Percentiles rank a stretch among this genome's conserved stretches.
phyloP scores from a whole-genome alignment of 2,113 vertebrate genomes.

The Ariopsis seemanni region DNA sequence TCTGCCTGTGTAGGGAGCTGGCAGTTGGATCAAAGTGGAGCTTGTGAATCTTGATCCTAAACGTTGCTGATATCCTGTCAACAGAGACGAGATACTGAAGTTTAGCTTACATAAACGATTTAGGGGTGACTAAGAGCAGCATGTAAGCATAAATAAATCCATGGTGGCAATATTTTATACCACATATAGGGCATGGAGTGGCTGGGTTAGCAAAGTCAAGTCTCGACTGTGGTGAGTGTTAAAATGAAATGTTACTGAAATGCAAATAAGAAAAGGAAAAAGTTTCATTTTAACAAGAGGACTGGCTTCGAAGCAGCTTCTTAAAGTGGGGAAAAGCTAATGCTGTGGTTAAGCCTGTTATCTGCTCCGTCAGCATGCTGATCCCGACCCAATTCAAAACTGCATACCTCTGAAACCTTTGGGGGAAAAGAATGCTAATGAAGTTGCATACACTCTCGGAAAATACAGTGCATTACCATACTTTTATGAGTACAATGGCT shows the following conservation, averaged over 20 bases:
- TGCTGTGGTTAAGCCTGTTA: slow-evolving; percentile 37
- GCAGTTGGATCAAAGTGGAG: slow-evolving; percentile 67
- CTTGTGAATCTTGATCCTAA: slow-evolving; percentile 65
- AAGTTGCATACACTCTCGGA: not conserved
- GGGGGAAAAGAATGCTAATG: slow-evolving; percentile 56
- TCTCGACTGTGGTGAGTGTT: slow-evolving; percentile 45
- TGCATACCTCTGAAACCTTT: slow-evolving; percentile 20
- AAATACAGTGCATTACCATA: too few relatives aligned
- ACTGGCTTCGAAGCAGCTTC: slow-evolving; percentile 6
- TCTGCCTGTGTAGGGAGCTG: slow-evolving; percentile 61
- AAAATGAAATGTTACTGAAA: slow-evolving; percentile 61
- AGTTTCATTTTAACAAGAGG: slow-evolving; percentile 33
- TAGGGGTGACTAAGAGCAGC: slow-evolving; percentile 49
- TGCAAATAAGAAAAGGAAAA: slow-evolving; percentile 60
- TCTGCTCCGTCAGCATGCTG: slow-evolving; percentile 62
- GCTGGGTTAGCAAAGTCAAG: not conserved
- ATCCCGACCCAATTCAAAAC: slow-evolving; percentile 33
- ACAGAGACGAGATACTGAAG: slow-evolving; percentile 52
- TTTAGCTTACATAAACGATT: slow-evolving; percentile 60
- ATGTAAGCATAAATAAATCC: slow-evolving; percentile 45
- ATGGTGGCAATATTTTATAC: slow-evolving; percentile 12
- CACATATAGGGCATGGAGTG: slow-evolving; percentile 6
- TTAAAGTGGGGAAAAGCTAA: not conserved
- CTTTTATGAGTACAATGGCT: too few relatives aligned
- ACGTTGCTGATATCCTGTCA: slow-evolving; percentile 67